A percentile compares a stretch with the other conserved stretches of the same genome.
These are phyloP conservation scores for Aurelia coerulea DNA, from an alignment of 30 jellyfish, hydroid and myxozoan species.

Conservation along the genomic window DNA sequence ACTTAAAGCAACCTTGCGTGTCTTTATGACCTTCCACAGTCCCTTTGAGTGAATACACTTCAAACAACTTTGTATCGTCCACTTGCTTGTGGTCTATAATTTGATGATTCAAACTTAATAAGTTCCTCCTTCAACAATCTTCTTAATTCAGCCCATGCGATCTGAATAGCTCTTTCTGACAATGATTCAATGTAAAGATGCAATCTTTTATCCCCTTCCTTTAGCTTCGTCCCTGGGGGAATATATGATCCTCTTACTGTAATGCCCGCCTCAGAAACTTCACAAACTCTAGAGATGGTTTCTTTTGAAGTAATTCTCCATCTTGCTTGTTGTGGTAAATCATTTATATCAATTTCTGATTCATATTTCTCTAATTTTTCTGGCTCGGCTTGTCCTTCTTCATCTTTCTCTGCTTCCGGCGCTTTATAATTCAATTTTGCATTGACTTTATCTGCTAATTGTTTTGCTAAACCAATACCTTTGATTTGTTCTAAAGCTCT, in stretches of 20 bases:
- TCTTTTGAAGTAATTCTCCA: slow-evolving; percentile 99
- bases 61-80: slow-evolving; percentile 95
- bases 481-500: slow-evolving; percentile 84
- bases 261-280: slow-evolving; percentile 96
- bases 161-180: slow-evolving; percentile 93
- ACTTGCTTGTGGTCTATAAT: slow-evolving; percentile 83
- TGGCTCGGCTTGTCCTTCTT: slow-evolving; percentile 75
- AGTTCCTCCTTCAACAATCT: slow-evolving; percentile 95
- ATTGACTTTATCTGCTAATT: slow-evolving; percentile 95
- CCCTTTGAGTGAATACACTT: not conserved
- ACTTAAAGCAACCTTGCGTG: slow-evolving; percentile 63
- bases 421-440: slow-evolving; percentile 95
- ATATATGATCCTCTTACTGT: slow-evolving; percentile 97
- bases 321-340: slow-evolving; percentile 99
- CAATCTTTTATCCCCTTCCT: slow-evolving; percentile 84
- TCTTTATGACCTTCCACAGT: too few species aligned
- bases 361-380: slow-evolving; percentile 84
- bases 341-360: slow-evolving; percentile 98
- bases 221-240: slow-evolving; percentile 87
- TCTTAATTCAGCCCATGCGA: slow-evolving; percentile 96
- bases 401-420: slow-evolving; percentile 82
- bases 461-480: slow-evolving; percentile 96
- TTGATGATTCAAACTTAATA: slow-evolving; percentile 79
- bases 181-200: slow-evolving; percentile 91
- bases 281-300: slow-evolving; percentile 89